Conservation (phyloP, 2,888 invertebrate genomes). For the Drosophila koepferae region DNA sequence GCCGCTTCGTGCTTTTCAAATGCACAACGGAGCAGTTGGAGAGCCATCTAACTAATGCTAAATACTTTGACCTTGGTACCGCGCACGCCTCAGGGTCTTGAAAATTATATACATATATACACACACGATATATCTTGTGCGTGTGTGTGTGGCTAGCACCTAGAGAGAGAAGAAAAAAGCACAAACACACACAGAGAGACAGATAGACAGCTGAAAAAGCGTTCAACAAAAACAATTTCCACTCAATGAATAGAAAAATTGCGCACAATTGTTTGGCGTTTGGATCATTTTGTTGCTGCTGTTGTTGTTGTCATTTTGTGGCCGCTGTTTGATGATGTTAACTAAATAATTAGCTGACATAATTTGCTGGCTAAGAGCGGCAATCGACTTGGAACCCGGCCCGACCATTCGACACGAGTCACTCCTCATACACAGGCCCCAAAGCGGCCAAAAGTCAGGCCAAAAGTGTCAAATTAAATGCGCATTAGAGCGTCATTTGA, state of each 20-base stretch:
- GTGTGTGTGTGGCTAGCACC: conserved; percentile 53
- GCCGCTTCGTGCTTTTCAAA: conserved; percentile 78
- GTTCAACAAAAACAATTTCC: conserved; percentile 72
- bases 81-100: conserved; percentile 75
- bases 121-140: neutral
- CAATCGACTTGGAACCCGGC: conserved; percentile 25
- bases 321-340: conserved; percentile 66
- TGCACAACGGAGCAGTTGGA: conserved; percentile 52
- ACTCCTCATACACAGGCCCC: conserved; percentile 28
- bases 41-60: conserved; percentile 80
- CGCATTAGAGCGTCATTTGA: conserved; percentile 78
- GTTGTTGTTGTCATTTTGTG: conserved; percentile 32
- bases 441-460: conserved; percentile 70
- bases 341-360: conserved; percentile 80
- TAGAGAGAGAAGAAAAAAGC: conserved; percentile 16
- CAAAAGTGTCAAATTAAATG: conserved; percentile 81
- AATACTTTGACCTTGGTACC: conserved; percentile 77
- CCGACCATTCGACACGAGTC: conserved; percentile 73
- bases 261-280: conserved; percentile 73
- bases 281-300: neutral
- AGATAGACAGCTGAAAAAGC: conserved; percentile 32
- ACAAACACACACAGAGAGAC: neutral
- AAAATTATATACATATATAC: conserved; percentile 65
- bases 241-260: conserved; percentile 81
- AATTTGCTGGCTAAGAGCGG: conserved; percentile 73